phyloP scores from a whole-genome alignment of 2,113 vertebrate species.

The Entosphenus tridentatus region DNA sequence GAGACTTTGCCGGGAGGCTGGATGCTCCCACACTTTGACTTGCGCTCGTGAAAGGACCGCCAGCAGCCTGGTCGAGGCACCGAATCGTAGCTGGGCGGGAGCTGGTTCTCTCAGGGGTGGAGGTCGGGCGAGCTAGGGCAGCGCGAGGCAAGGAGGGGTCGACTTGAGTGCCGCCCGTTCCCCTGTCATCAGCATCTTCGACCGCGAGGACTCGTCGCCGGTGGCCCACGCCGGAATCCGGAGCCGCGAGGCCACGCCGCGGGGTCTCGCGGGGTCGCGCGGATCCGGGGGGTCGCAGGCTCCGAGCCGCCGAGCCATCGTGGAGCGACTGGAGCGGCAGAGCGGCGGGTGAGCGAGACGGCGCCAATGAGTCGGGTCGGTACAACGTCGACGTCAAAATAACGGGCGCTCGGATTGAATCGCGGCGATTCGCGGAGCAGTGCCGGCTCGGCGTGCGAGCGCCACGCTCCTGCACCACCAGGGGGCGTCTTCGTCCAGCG shows the following conservation, averaged over 20 bases:
- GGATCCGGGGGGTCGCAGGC: constrained; percentile 66
- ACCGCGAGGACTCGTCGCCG: constrained; percentile 59
- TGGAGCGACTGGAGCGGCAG: constrained; percentile 80
- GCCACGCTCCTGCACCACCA: too few relatives aligned
- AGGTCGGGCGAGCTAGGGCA: too few relatives aligned
- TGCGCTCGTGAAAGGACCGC: too few relatives aligned
- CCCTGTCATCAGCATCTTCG: constrained; percentile 42
- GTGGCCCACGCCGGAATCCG: constrained; percentile 51
- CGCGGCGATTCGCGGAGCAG: neutral
- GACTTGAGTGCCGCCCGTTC: neutral
- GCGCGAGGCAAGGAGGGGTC: too few relatives aligned
- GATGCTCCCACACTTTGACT: too few relatives aligned
- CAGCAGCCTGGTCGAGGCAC: too few relatives aligned
- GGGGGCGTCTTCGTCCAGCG: too few relatives aligned
- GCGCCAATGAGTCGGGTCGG: fast-evolving
- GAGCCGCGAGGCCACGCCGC: constrained; percentile 9
- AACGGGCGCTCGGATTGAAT: neutral
- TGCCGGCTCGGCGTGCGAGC: too few relatives aligned
- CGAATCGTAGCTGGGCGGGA: too few relatives aligned
- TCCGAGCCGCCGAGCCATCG: constrained; percentile 87
- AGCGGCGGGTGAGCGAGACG: constrained; percentile 29
- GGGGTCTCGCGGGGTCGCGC: constrained; percentile 48
- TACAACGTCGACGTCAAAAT: neutral
- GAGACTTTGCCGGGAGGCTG: too few relatives aligned
- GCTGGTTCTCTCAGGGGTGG: too few relatives aligned